Percentiles rank a stretch among this genome's conserved stretches.
These are phyloP conservation scores for Mimas tiliae DNA, from an alignment of 2,888 invertebrate genomes.

Conservation along the genomic window DNA sequence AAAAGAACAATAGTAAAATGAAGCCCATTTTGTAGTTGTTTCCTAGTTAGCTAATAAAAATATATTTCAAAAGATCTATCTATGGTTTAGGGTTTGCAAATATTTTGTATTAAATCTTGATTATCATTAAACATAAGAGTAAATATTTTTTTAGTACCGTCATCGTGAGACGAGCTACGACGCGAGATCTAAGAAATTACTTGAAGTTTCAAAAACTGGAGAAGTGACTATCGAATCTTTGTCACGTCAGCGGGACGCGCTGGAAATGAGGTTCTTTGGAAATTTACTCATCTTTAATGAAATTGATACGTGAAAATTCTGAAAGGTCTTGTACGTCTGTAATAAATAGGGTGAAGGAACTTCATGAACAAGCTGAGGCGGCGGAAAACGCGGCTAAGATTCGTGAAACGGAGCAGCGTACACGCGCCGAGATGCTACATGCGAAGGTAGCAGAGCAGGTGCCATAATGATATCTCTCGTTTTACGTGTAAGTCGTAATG, in stretches of 20 bases:
- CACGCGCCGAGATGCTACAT: constrained; percentile 59
- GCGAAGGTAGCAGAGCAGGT: constrained; percentile 74
- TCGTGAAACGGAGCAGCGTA: constrained; percentile 51
- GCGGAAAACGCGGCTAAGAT: constrained; percentile 51
- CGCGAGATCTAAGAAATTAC: constrained; percentile 67
- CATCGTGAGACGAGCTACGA: constrained; percentile 71
- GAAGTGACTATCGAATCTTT: constrained; percentile 72
- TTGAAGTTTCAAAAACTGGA: constrained; percentile 74
- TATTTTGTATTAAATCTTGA: not conserved
- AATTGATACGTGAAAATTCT: not conserved
- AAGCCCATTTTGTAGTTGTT: not conserved
- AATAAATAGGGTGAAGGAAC: constrained; percentile 66
- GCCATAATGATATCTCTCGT: constrained; percentile 43
- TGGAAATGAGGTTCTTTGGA: constrained; percentile 64
- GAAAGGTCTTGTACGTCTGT: not conserved
- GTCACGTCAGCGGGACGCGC: constrained; percentile 72
- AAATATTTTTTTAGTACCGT: constrained; percentile 58
- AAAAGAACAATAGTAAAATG: not conserved
- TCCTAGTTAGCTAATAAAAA: not conserved
- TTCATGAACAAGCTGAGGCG: constrained; percentile 60
- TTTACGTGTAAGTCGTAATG: constrained; percentile 29
- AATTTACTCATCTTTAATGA: constrained; percentile 4
- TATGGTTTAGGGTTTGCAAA: not conserved
- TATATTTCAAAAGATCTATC: not conserved
- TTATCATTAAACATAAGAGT: not conserved